Evolutionary conservation across 2,888 invertebrate species (phyloP).

Genomic region (Tortrix viridana): DNA sequence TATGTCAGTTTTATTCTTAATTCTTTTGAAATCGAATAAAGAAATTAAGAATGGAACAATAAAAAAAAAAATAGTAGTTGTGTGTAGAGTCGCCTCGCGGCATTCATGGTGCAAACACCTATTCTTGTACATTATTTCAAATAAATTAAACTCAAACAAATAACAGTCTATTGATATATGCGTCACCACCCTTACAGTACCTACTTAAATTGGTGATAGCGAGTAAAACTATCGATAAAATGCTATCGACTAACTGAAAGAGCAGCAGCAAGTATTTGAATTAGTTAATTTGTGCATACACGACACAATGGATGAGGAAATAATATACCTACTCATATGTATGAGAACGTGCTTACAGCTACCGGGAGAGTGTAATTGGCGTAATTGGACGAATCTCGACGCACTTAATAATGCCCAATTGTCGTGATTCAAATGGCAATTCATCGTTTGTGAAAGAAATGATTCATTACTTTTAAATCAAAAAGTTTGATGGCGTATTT

Average conservation of each 20-base stretch:
- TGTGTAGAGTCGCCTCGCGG: too few species aligned
- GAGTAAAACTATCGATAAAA: conserved; percentile 49
- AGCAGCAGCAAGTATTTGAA: conserved; percentile 57
- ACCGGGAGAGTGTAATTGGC: conserved; percentile 81
- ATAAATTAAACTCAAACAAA: too few species aligned
- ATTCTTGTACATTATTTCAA: too few species aligned
- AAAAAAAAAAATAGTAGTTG: too few species aligned
- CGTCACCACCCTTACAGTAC: too few species aligned
- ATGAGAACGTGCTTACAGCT: conserved; percentile 57
- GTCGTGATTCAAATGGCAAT: conserved; percentile 80
- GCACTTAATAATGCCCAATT: conserved; percentile 81
- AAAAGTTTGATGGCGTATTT: conserved; percentile 56
- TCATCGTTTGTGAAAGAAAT: conserved; percentile 79
- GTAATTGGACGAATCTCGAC: conserved; percentile 83
- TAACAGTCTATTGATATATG: too few species aligned
- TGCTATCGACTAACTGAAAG: conserved; percentile 40
- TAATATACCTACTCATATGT: conserved; percentile 63
- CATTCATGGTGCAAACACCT: too few species aligned
- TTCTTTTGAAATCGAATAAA: too few species aligned
- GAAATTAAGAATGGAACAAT: too few species aligned
- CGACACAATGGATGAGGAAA: conserved; percentile 81
- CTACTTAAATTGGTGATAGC: too few species aligned
- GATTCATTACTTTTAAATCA: conserved; percentile 76
- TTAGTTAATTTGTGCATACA: conserved; percentile 83
- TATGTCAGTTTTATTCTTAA: too few species aligned